A percentile compares a stretch with the other conserved stretches of the same genome.
phyloP scores from a whole-genome alignment of 2,113 vertebrate genomes.

The Toxostoma redivivum region DNA sequence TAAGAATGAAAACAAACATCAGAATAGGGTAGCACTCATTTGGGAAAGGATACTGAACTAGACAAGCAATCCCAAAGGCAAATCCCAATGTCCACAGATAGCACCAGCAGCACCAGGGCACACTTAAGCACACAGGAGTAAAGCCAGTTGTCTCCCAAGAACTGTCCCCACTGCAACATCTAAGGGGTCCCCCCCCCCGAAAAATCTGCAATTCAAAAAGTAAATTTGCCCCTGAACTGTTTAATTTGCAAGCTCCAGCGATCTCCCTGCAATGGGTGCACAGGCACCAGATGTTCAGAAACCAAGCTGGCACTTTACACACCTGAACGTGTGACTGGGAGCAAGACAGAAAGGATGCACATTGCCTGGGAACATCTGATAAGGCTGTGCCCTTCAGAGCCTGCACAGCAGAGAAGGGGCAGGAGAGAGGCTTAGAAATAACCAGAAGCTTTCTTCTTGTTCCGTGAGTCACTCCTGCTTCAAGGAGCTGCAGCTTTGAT shows the following conservation, averaged over 20 bases:
- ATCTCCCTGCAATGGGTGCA: not conserved
- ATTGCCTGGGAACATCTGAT: slow-evolving; percentile 40
- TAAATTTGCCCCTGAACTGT: slow-evolving; percentile 5
- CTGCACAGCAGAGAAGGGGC: not conserved
- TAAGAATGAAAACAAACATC: not conserved
- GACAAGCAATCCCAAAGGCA: not conserved
- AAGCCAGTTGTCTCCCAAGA: not conserved
- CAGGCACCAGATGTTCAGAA: slow-evolving; percentile 26
- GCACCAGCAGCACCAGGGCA: not conserved
- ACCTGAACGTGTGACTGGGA: not conserved
- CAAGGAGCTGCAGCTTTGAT: slow-evolving; percentile 55
- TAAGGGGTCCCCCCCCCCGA: not conserved
- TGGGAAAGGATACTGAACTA: not conserved
- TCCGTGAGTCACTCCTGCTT: slow-evolving; percentile 41
- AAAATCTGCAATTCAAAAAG: slow-evolving; percentile 40
- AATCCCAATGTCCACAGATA: not conserved
- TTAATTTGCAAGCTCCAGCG: not conserved
- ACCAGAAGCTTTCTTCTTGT: slow-evolving; percentile 36
- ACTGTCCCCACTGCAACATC: not conserved
- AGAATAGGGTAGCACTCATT: not conserved
- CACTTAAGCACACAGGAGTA: not conserved
- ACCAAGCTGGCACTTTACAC: not conserved
- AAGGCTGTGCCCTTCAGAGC: not conserved
- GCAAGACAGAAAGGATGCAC: not conserved
- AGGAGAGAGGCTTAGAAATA: slow-evolving; percentile 9